phyloP scores from a whole-genome alignment of 37 sponge, comb jelly and placozoan genomes.

The Diacarnus erythraeanus region DNA sequence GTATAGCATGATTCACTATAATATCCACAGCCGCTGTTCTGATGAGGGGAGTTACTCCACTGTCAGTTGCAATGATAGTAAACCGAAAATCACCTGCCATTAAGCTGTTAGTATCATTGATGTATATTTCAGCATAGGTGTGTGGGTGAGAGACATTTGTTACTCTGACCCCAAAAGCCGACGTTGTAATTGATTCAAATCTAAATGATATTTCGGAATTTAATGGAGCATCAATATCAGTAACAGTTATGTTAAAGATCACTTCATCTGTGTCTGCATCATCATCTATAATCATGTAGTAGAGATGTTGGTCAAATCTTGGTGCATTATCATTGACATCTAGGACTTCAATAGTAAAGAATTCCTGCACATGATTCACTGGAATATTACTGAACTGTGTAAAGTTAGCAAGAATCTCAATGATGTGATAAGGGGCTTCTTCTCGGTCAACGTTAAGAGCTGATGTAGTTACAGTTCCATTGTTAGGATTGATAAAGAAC shows the following conservation, averaged over 20 bases:
- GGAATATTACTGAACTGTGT: conserved; percentile 14
- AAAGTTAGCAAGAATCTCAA: conserved; percentile 32
- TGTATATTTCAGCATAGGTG: neutral
- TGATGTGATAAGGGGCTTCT: neutral
- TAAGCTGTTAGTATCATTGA: conserved; percentile 2
- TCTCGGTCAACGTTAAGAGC: conserved; percentile 42
- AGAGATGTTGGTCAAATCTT: conserved; percentile 3
- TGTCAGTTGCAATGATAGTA: conserved; percentile 31
- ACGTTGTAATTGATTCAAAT: neutral
- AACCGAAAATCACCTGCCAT: conserved; percentile 18
- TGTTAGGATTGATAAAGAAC: conserved; percentile 26
- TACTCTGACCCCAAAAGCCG: conserved; percentile 1
- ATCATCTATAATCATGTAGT: conserved; percentile 10
- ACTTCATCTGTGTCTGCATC: neutral
- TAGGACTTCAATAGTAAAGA: conserved; percentile 5
- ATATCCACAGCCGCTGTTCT: conserved; percentile 18
- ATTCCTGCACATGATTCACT: neutral
- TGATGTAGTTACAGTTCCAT: conserved; percentile 7
- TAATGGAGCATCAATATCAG: conserved; percentile 31
- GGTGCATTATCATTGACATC: conserved; percentile 64
- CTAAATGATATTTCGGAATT: conserved; percentile 26
- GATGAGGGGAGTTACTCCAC: conserved; percentile 2
- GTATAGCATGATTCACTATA: conserved; percentile 18
- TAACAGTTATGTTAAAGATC: conserved; percentile 24
- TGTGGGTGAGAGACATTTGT: neutral